These are phyloP conservation scores for Drosophila atripex DNA, from an alignment of 2,888 invertebrate species.

Conservation along the genomic window DNA sequence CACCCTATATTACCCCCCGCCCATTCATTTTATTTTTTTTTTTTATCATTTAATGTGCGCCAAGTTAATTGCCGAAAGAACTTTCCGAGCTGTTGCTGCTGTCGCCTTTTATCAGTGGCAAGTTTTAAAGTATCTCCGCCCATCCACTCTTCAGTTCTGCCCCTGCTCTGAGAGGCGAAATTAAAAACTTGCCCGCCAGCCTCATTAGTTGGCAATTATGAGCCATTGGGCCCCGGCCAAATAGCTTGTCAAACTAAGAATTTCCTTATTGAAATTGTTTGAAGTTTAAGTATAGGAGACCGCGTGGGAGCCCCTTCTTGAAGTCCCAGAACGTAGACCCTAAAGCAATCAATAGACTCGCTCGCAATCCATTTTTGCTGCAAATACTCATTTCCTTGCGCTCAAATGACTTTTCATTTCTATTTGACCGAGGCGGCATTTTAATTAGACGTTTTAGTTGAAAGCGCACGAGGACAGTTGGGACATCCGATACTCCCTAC, in stretches of 20 bases:
- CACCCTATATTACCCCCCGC: background rate
- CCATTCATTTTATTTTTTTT: constrained; percentile 41
- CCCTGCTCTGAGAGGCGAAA: constrained; percentile 16
- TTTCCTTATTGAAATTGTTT: constrained; percentile 66
- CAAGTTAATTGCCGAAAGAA: constrained; percentile 70
- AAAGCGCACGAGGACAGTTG: constrained; percentile 1
- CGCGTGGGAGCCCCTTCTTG: background rate
- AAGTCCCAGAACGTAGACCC: background rate
- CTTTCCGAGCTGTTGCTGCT: constrained; percentile 53
- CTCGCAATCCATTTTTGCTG: constrained; percentile 16
- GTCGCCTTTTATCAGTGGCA: constrained; percentile 57
- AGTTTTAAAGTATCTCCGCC: constrained; percentile 47
- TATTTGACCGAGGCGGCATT: constrained; percentile 31
- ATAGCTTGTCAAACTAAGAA: constrained; percentile 64
- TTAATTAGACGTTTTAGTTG: constrained; percentile 57
- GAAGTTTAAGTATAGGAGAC: background rate
- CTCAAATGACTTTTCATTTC: constrained; percentile 59
- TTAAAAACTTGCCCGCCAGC: constrained; percentile 22
- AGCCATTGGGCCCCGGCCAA: constrained; percentile 31
- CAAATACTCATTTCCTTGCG: constrained; percentile 23
- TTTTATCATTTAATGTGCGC: constrained; percentile 69
- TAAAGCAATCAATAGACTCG: constrained; percentile 53
- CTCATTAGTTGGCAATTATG: constrained; percentile 66
- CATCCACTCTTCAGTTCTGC: background rate
- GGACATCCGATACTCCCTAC: constrained; percentile 16